Percentiles rank a stretch among this genome's conserved stretches.
These are phyloP conservation scores for Brevimyrus niger DNA, from an alignment of 2,113 vertebrate species.

Conservation along the genomic window DNA sequence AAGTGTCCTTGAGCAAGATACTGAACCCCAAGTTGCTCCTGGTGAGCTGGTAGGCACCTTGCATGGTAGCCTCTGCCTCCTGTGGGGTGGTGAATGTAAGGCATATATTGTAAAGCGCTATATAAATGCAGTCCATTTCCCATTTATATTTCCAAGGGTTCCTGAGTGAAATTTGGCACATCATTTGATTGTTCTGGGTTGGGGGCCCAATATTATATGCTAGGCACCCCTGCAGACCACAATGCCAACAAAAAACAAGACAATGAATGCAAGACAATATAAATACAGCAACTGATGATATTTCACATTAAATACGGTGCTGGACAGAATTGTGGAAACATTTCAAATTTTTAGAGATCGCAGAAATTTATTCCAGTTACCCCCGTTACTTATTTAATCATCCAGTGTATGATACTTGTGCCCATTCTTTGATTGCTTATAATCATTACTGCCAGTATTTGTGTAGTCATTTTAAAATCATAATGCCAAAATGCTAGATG, in stretches of 20 bases:
- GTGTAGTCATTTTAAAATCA: too few species aligned
- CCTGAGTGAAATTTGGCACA: background rate
- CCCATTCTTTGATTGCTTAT: too few species aligned
- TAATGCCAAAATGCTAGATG: too few species aligned
- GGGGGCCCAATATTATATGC: background rate
- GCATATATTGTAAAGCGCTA: too few species aligned
- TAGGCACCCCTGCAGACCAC: background rate
- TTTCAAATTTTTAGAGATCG: background rate
- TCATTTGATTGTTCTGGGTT: background rate
- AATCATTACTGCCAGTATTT: too few species aligned
- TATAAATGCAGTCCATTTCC: too few species aligned
- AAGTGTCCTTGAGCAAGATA: too few species aligned
- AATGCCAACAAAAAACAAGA: background rate
- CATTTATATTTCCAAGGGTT: background rate
- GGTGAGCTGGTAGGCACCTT: too few species aligned
- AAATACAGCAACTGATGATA: background rate
- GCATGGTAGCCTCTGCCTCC: too few species aligned
- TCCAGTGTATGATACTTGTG: background rate
- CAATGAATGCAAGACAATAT: background rate
- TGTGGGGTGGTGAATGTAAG: too few species aligned
- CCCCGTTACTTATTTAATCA: background rate
- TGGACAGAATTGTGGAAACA: background rate
- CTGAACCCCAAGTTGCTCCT: too few species aligned
- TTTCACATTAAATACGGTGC: background rate
- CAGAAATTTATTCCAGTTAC: background rate